phyloP scores from a whole-genome alignment of 2,797 vertebrate species.

The Apogon talboti region DNA sequence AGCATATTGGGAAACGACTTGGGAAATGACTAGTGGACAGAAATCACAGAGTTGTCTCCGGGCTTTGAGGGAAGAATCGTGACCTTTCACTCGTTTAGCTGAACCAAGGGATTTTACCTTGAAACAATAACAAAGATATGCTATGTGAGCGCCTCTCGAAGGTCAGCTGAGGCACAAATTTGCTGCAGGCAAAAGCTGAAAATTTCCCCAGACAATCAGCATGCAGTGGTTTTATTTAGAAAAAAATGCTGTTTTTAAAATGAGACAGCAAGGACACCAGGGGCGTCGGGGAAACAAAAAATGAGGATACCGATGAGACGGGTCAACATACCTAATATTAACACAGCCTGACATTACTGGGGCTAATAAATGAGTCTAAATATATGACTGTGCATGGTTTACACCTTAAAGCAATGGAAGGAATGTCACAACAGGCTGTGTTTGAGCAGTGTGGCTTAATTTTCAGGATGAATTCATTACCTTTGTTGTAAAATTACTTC shows the following conservation, averaged over 20 bases:
- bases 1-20: slow-evolving; percentile 19
- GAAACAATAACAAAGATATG: slow-evolving; percentile 45
- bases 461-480: not conserved
- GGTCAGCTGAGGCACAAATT: slow-evolving; percentile 57
- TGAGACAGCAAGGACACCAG: slow-evolving; percentile 13
- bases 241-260: slow-evolving; percentile 14
- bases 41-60: slow-evolving; percentile 45
- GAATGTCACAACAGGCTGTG: not conserved
- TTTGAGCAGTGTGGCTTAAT: not conserved
- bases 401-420: not conserved
- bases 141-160: slow-evolving; percentile 53
- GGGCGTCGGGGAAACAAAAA: slow-evolving; percentile 3
- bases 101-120: slow-evolving; percentile 55
- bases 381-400: not conserved
- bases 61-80: slow-evolving; percentile 40
- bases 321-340: slow-evolving; percentile 9
- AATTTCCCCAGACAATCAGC: slow-evolving; percentile 39
- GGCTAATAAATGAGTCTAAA: slow-evolving; percentile 16
- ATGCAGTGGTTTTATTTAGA: slow-evolving; percentile 31
- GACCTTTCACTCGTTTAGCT: slow-evolving; percentile 64
- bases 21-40: slow-evolving; percentile 50
- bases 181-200: slow-evolving; percentile 34
- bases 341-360: slow-evolving; percentile 1
- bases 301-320: slow-evolving; percentile 6
- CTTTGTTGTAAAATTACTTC: not conserved